Conservation (phyloP, 1,140 invertebrate species). For the Aphelenchoides fujianensis region DNA sequence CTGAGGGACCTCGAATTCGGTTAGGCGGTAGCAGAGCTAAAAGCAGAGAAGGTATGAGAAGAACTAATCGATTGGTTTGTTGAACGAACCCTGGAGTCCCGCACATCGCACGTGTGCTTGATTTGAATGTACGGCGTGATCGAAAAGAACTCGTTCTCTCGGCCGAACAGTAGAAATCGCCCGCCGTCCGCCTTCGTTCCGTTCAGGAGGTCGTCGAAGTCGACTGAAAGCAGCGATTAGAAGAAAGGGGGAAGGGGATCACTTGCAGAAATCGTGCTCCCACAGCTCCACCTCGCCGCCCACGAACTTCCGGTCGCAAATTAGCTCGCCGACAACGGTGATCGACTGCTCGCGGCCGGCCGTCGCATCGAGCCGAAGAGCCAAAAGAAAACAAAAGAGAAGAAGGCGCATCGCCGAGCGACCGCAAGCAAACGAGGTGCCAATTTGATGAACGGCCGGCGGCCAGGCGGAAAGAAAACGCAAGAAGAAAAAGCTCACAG, state of each 20-base stretch:
- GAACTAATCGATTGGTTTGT: too few species aligned
- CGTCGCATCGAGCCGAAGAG: background rate
- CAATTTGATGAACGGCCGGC: constrained; percentile 1
- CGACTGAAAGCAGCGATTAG: background rate
- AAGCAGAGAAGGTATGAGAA: too few species aligned
- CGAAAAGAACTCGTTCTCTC: constrained; percentile 11
- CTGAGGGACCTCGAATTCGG: background rate
- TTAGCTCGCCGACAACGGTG: background rate
- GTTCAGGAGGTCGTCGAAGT: constrained; percentile 5
- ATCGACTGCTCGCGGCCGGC: background rate
- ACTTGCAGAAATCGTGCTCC: background rate
- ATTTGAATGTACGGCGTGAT: background rate
- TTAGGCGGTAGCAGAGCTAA: constrained; percentile 9
- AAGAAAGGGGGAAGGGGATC: too few species aligned
- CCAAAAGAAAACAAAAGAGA: too few species aligned
- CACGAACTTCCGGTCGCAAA: constrained; percentile 3
- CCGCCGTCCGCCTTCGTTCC: background rate
- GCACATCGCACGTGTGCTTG: constrained; percentile 7
- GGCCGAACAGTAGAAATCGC: background rate
- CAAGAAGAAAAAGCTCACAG: too few species aligned
- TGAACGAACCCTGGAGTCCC: background rate
- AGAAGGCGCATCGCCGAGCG: too few species aligned
- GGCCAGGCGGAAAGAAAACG: background rate
- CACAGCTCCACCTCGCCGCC: background rate
- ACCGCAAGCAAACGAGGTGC: constrained; percentile 7